Evolutionary conservation across 2,797 vertebrate species (phyloP), one percentile per base, ranked within the genome.

Genomic region (Cuculus canorus): DNA sequence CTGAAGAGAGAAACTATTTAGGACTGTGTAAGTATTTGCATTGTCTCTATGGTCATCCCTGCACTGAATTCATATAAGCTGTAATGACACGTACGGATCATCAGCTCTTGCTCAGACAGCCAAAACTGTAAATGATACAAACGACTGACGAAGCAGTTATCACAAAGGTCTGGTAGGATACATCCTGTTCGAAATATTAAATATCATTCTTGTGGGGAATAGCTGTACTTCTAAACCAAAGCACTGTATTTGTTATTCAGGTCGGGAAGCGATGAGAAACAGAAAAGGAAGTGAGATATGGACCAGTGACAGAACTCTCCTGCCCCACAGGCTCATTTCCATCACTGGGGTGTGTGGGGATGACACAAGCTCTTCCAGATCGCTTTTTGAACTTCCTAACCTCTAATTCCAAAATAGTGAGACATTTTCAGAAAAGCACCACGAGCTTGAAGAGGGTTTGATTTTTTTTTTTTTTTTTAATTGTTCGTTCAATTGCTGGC

Each of bases 181-280:
- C 69, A 93, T 89, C 88, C 94, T 89, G 84, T 60, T 35, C 82
- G 79, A 94, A 93, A 92, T 48, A 93, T 39, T 82, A 57, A 90
- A 65, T 90, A 81, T 45, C 17, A 47, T 69, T 88, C 76, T 92
- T 78, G 73, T 81, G 89, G 91, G 80, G 91, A 95, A 94, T 3
- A 6, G 47, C 0, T 43, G 9, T 16, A 35, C 59, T 86, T 79
- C n/a, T 60, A 69, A 91, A 76, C 11, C n/a, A 82, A 82, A 30
- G 28, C 64, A 82, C 60, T 82, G 45, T 47, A 13, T 69, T 95
- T 88, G 80, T 69, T 91, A 53, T 84, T 90, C 87, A 61, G 53
- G 66, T 71, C 2, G 0, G 82, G 85, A 93, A 92, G 66, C 12
- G 56, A 64, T 21, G 54, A 86, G 70, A 82, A 86, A 50, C 69